Percentiles rank a stretch among this genome's conserved stretches.
phyloP scores from a whole-genome alignment of 2,797 vertebrate genomes.

The Pantherophis alleghaniensis region DNA sequence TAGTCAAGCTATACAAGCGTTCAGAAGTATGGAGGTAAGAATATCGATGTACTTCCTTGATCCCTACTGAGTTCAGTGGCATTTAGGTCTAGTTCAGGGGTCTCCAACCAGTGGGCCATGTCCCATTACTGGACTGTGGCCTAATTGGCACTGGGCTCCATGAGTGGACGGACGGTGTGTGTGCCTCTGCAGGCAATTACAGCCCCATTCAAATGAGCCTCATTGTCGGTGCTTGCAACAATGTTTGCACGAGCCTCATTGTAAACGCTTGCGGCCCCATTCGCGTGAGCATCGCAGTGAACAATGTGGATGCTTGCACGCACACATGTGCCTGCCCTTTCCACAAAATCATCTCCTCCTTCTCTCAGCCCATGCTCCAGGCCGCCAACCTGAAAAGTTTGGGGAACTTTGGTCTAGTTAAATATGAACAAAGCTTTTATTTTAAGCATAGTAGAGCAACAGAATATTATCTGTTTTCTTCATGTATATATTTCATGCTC shows the following conservation, averaged over 20 bases:
- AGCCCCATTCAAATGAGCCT: no score
- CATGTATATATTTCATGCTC: neutral
- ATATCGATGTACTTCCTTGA: neutral
- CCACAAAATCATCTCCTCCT: neutral
- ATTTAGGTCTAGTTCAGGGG: neutral
- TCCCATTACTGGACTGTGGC: no score
- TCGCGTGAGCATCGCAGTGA: rapidly evolving
- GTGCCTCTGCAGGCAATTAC: no score
- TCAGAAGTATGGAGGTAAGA: neutral
- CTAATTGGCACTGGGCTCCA: no score
- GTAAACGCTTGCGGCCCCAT: no score
- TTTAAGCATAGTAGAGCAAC: neutral
- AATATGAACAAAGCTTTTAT: neutral
- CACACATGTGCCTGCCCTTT: neutral
- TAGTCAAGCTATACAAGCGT: neutral
- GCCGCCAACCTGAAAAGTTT: neutral
- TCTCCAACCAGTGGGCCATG: no score
- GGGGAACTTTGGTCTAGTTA: neutral
- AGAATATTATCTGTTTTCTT: neutral
- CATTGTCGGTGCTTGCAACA: no score
- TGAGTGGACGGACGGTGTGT: no score
- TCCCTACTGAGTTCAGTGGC: neutral
- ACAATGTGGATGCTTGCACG: no score
- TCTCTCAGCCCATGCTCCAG: no score
- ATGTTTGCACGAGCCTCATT: no score